These are phyloP conservation scores for Drosophila miranda DNA, from an alignment of 1,140 invertebrate genomes.

Conservation along the genomic window DNA sequence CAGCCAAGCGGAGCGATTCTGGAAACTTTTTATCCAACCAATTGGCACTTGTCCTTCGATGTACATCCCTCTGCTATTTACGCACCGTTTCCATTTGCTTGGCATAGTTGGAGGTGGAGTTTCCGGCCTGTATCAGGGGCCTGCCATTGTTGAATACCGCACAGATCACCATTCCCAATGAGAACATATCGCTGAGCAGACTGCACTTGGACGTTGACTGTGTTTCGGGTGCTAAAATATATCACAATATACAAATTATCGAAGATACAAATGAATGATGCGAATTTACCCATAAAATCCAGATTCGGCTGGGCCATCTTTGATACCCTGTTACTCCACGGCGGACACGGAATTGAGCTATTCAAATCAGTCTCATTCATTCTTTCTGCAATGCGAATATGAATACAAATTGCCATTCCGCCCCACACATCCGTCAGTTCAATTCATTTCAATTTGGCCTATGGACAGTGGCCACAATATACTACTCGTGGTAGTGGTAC, in stretches of 20 bases:
- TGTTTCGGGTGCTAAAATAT: slow-evolving; percentile 90
- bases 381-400: slow-evolving; percentile 84
- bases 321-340: slow-evolving; percentile 93
- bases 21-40: slow-evolving; percentile 60
- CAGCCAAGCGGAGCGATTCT: slow-evolving; percentile 31
- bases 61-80: slow-evolving; percentile 64
- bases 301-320: slow-evolving; percentile 97
- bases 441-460: slow-evolving; percentile 63
- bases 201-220: slow-evolving; percentile 92
- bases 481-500: slow-evolving; percentile 48
- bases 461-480: not conserved
- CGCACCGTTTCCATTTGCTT: slow-evolving; percentile 96
- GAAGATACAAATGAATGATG: not conserved
- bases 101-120: slow-evolving; percentile 92
- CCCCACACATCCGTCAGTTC: not conserved
- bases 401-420: slow-evolving; percentile 52
- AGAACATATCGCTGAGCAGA: slow-evolving; percentile 96
- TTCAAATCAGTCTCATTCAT: slow-evolving; percentile 87
- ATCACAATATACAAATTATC: not conserved
- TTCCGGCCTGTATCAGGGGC: slow-evolving; percentile 93
- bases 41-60: slow-evolving; percentile 58
- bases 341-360: slow-evolving; percentile 88
- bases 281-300: slow-evolving; percentile 91
- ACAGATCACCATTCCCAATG: slow-evolving; percentile 95
- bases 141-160: slow-evolving; percentile 94